phyloP scores from a whole-genome alignment of 1,140 invertebrate genomes.

The Zaprionus camerounensis region DNA sequence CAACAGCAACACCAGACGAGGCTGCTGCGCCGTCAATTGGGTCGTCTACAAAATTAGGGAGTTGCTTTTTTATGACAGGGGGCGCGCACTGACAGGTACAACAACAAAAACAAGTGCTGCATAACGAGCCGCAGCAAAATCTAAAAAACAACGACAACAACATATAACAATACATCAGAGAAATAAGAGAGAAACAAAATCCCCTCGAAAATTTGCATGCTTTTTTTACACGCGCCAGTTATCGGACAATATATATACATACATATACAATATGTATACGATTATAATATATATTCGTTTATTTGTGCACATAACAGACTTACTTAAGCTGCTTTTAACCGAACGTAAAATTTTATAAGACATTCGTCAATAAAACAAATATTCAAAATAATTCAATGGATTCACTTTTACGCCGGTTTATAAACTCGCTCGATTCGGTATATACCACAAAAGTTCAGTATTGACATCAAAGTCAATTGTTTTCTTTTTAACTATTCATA shows the following conservation, averaged over 20 bases:
- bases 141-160: not conserved
- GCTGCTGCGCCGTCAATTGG: constrained; percentile 29
- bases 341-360: not conserved
- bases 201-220: constrained; percentile 21
- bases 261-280: not conserved
- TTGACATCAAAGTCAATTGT: not conserved
- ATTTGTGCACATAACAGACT: not conserved
- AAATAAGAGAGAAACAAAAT: constrained; percentile 17
- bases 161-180: constrained; percentile 6
- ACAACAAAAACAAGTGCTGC: constrained; percentile 36
- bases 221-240: constrained; percentile 7
- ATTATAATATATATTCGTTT: constrained; percentile 7
- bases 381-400: not conserved
- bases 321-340: not conserved
- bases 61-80: constrained; percentile 24
- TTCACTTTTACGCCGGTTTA: not conserved
- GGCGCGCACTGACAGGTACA: constrained; percentile 36
- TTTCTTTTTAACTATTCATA: not conserved
- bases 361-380: not conserved
- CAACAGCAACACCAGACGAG: constrained; percentile 8
- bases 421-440: not conserved
- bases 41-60: constrained; percentile 46
- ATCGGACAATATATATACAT: not conserved
- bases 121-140: constrained; percentile 27
- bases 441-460: not conserved